Percentiles rank a stretch among this genome's conserved stretches.
Conservation (phyloP, 2,113 vertebrate species). For the Pogonocichla stellata region DNA sequence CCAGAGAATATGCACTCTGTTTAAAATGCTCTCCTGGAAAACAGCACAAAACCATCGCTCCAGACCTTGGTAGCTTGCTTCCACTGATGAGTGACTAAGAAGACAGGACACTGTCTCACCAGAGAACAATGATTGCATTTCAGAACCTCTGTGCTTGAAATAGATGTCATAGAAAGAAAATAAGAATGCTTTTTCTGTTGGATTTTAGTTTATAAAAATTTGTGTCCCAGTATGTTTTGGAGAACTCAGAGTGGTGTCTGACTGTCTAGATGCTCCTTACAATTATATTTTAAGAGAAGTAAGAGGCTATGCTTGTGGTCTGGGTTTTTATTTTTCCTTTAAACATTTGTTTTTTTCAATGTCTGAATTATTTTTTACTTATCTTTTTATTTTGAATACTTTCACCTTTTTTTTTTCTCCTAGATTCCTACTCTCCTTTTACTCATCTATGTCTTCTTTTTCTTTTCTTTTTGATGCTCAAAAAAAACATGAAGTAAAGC, state of each 20-base stretch:
- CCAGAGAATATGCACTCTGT: not conserved
- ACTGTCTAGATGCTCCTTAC: not conserved
- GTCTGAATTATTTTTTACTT: not conserved
- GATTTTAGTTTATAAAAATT: not conserved
- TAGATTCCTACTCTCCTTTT: not conserved
- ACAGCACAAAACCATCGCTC: not conserved
- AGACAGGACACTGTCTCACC: not conserved
- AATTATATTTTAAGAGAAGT: not conserved
- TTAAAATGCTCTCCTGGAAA: not conserved
- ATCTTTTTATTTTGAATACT: not conserved
- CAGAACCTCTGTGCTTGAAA: not conserved
- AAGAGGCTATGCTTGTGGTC: not conserved
- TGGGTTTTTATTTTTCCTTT: not conserved
- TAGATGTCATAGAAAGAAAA: not conserved
- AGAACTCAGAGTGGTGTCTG: not conserved
- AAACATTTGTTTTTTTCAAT: not conserved
- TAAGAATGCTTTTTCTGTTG: not conserved
- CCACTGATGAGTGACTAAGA: not conserved
- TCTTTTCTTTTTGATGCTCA: not conserved
- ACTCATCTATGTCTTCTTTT: not conserved
- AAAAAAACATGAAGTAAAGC: not conserved
- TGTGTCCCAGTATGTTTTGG: fast-evolving
- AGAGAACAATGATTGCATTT: not conserved
- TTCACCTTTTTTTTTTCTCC: not conserved
- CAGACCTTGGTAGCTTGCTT: not conserved